phyloP scores from a whole-genome alignment of 2,113 vertebrate species.

The Lamprologus callipterus region DNA sequence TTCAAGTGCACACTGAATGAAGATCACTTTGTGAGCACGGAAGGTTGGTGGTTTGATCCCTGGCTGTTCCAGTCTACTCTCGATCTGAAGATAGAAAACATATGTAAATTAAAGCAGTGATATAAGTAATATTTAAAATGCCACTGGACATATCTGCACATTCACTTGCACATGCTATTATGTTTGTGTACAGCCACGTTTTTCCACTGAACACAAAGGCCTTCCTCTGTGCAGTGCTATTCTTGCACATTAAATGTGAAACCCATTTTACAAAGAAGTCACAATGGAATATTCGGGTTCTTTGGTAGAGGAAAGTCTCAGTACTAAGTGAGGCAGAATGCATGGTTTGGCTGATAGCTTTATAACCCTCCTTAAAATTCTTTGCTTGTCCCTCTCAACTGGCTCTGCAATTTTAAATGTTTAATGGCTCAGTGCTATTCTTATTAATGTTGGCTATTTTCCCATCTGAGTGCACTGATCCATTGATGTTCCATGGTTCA shows the following conservation, averaged over 20 bases:
- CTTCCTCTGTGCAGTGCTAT: neutral
- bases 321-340: neutral
- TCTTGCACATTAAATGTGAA: neutral
- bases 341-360: conserved; percentile 18
- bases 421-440: conserved; percentile 29
- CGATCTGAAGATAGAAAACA: neutral
- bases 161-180: neutral
- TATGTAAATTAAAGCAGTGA: neutral
- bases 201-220: neutral
- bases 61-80: neutral
- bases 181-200: neutral
- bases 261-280: neutral
- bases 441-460: conserved; percentile 39
- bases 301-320: neutral
- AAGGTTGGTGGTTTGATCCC: neutral
- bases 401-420: conserved; percentile 26
- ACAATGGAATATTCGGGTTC: neutral
- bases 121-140: neutral
- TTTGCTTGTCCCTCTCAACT: conserved; percentile 1
- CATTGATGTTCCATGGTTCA: neutral
- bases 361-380: conserved; percentile 21
- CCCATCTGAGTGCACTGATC: conserved; percentile 2
- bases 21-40: neutral
- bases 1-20: neutral
- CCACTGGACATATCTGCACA: neutral